Evolutionary conservation across 2,797 vertebrate species (phyloP), one percentile per base, ranked within the genome.

Genomic region (Denticeps clupeoides): DNA sequence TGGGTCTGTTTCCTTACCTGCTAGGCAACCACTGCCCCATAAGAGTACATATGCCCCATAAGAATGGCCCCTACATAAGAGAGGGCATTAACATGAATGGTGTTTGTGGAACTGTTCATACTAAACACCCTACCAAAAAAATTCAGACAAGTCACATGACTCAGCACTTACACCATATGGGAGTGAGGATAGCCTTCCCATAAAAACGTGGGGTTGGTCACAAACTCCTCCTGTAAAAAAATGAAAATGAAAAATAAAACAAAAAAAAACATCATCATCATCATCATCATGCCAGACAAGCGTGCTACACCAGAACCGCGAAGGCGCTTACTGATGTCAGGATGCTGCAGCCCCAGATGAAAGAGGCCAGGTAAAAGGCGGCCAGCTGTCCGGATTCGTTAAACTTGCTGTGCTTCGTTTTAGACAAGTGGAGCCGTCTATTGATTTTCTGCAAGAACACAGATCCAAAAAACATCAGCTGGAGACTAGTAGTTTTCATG

Each of bases 351-450:
- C 87, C 87, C 86, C 87, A 89, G 57, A 83, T 26, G 68, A 89
- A 85, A 53, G 87, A 90, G 71, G 83, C 80, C 46, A 87, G 68
- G 74, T 87, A 88, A 75, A 89, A 90, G 15, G 79, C 82, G 1
- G 79, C 84, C 1, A 90, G 79, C 64, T 89, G 87, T 28, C 87
- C 88, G 0, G 83, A 89, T 55, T 89, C 86, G n/a, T 87, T 88
- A 73, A 89, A 87, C 77, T 89, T 87, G 81, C 86, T 90, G 78
- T 89, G 85, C 63, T 89, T 88, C 24, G 80, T 87, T 76, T 89
- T 86, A 12, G 88, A 89, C 47, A 90, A 72, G 59, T 88, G 86
- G 51, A 89, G 70, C 49, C 73, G 69, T 53, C 83, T 75, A 67
- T 84, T 88, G 70, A 89, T 86, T 82, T 88, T 89, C 88, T 89